phyloP scores from a whole-genome alignment of 2,888 invertebrate species.

The Spodoptera exigua region DNA sequence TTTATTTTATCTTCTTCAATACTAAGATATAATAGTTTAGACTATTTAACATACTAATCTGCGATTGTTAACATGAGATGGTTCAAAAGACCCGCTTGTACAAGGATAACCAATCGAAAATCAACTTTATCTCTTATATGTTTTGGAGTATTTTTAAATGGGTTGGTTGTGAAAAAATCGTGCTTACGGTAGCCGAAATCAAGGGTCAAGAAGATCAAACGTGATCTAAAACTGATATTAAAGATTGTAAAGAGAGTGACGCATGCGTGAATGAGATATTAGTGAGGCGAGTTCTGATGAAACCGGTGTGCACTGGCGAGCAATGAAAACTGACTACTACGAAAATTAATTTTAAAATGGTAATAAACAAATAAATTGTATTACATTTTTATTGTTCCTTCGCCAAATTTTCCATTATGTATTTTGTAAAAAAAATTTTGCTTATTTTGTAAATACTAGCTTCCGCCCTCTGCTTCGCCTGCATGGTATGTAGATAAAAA shows the following conservation, averaged over 20 bases:
- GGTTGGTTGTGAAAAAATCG: conserved; percentile 70
- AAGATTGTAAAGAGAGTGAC: conserved; percentile 82
- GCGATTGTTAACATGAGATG: conserved; percentile 82
- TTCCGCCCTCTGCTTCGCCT: too few species aligned
- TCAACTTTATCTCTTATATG: conserved; percentile 52
- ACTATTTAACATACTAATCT: conserved; percentile 83
- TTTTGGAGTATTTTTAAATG: conserved; percentile 62
- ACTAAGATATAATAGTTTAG: conserved; percentile 67
- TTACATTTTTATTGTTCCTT: too few species aligned
- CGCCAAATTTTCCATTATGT: too few species aligned
- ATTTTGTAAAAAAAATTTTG: neutral
- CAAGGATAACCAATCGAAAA: conserved; percentile 32
- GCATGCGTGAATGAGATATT: conserved; percentile 87
- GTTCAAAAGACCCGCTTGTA: conserved; percentile 73
- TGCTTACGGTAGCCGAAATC: conserved; percentile 87
- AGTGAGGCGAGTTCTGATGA: conserved; percentile 71
- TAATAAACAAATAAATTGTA: too few species aligned
- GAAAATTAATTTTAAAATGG: neutral
- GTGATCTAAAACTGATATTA: conserved; percentile 87
- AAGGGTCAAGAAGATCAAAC: conserved; percentile 86
- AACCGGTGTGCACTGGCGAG: conserved; percentile 60
- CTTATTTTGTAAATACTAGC: too few species aligned
- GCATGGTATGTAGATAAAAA: too few species aligned
- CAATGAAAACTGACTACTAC: conserved; percentile 26
- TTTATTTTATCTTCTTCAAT: conserved; percentile 63